Evolutionary conservation across 92 coral and sea anemone species (phyloP), one percentile per base, ranked within the genome.

Genomic region (Pocillopora grandis): DNA sequence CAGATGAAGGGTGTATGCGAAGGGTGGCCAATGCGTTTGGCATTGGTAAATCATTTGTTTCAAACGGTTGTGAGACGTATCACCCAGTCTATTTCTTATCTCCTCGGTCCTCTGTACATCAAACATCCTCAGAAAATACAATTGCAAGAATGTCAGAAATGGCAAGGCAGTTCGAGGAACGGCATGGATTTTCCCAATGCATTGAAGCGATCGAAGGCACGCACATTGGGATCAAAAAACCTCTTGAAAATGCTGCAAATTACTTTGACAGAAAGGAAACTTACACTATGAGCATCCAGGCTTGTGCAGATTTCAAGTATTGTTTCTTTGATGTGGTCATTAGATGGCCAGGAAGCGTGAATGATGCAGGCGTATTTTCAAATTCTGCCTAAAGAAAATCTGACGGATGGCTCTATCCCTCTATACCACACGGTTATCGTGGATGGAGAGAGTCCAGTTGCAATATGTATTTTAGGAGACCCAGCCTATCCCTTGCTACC

Each of bases 1-100:
- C 92, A 14, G 92, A 89, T 60, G 89, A 89, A 71, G 92, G 92
- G 63, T 20, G 89, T 71, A 36, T 66, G 58, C 78, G 64, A 56
- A 87, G 79, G 58, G 90, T 87, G 10, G 91, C 89, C 58, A 88
- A 84, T 84, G 89, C 91, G n/a, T 88, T 88, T 85, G 91, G 91
- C 21, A 64, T 84, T 58, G 85, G 80, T 76, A 84, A 80, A 84
- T 75, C 76, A 52, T 10, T 77, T 12, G 77, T 87, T 65, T 27
- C 31, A 20, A 65, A 65, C 18, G 31, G 70, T 9, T 9, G 17
- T 65, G 69, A 65, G 69, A 65, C 69, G 70, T 65, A 31, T 65
- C 70, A 65, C 70, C 70, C 18, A 18, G 70, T 1, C 70, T 65
- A 65, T 65, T 65, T 65, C 70, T 65, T 18, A 31, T 37, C 20